Evolutionary conservation across 2,113 vertebrate genomes (phyloP).

Genomic region (Sialia sialis): DNA sequence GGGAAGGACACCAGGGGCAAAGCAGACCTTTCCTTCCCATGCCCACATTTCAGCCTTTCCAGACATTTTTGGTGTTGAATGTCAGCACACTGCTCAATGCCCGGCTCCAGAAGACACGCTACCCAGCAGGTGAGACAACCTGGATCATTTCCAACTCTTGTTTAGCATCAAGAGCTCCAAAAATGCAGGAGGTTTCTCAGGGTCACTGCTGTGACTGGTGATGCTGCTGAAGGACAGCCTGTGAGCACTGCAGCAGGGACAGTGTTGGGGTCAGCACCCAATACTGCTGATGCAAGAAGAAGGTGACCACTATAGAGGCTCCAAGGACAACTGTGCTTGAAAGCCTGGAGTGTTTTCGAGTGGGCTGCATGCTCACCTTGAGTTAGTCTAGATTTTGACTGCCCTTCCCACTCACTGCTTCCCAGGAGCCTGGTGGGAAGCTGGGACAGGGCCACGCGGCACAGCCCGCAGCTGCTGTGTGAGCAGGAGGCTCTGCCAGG

Average conservation of each 20-base stretch:
- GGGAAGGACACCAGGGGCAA: background rate
- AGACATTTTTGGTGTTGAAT: background rate
- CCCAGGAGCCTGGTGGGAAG: background rate
- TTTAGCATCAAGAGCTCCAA: background rate
- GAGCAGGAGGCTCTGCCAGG: background rate
- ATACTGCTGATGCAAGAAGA: background rate
- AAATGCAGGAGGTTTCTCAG: background rate
- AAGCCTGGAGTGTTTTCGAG: background rate
- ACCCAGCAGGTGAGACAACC: background rate
- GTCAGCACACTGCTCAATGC: background rate
- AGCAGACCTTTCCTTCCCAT: background rate
- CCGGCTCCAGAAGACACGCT: background rate
- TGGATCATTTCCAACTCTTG: background rate
- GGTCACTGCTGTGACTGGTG: background rate
- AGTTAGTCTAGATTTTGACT: background rate
- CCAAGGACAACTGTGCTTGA: background rate
- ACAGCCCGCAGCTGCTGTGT: background rate
- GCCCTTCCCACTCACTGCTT: background rate
- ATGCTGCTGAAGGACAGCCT: background rate
- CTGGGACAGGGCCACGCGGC: background rate
- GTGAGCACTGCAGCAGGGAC: background rate
- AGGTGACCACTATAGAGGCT: background rate
- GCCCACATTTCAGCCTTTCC: background rate
- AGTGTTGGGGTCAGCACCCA: background rate
- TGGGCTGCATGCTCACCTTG: background rate